phyloP scores from a whole-genome alignment of 2,113 vertebrate genomes.

The Notothenia coriiceps region DNA sequence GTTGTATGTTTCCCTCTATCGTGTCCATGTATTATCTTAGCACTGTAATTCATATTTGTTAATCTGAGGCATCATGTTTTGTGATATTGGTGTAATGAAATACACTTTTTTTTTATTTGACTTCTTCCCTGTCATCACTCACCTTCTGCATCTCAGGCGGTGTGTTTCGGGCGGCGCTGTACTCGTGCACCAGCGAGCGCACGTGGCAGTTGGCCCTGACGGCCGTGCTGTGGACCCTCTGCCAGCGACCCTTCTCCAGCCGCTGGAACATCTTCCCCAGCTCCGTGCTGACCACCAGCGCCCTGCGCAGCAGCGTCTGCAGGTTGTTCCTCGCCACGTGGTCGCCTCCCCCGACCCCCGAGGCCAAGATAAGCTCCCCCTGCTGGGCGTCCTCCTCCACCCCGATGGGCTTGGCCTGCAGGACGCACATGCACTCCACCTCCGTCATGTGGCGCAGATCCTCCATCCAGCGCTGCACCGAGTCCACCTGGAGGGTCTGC shows the following conservation, averaged over 20 bases:
- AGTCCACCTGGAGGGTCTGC: conserved; percentile 93
- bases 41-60: too few relatives aligned
- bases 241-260: conserved; percentile 94
- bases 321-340: conserved; percentile 87
- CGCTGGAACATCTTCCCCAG: conserved; percentile 94
- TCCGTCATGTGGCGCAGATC: conserved; percentile 97
- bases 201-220: conserved; percentile 93
- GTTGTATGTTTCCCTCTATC: too few relatives aligned
- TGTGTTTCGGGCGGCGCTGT: conserved; percentile 81
- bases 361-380: conserved; percentile 88
- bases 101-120: too few relatives aligned
- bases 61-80: too few relatives aligned
- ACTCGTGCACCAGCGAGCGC: conserved; percentile 92
- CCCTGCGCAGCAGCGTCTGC: conserved; percentile 91
- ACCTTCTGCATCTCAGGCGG: conserved; percentile 92
- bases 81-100: too few relatives aligned
- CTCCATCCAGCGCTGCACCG: conserved; percentile 98
- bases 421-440: conserved; percentile 97
- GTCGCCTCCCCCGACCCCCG: conserved; percentile 72
- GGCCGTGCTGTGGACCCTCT: conserved; percentile 92
- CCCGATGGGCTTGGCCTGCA: conserved; percentile 97
- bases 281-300: conserved; percentile 95
- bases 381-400: conserved; percentile 89
- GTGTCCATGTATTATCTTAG: too few relatives aligned
- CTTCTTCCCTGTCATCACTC: neutral